Base-by-base conservation (phyloP, 2,888 invertebrate genomes). In the Thera obeliscata region DNA sequence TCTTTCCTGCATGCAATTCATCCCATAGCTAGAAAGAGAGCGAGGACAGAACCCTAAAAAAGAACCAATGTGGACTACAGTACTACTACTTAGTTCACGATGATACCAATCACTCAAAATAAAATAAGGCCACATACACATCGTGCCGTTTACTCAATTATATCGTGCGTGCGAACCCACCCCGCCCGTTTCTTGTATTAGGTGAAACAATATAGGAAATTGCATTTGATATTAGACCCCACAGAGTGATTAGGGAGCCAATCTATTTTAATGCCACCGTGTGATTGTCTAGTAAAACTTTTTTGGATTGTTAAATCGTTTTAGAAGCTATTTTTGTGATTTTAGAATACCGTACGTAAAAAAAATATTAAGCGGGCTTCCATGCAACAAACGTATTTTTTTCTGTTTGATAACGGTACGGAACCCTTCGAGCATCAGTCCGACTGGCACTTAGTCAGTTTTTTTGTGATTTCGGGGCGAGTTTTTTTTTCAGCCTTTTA, bases 161-260 rank as follows among this genome's bases (percentile, higher is more conserved):
- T 56, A 66, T 70, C 67, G 73, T 78, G 78, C 79, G 78, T 79
- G 79, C 67, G 35, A 64, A 58, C 38, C 67, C 73, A 76, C 80
- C 82, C 82, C 81, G 80, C 83, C 82, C 73, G 77, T 74, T 71
- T 70, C 80, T 78, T 81, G 77, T 77, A 79, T 78, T 80, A 77
- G 76, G 79, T 80, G 76, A 79, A 81, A 81, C 80, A 84, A 82
- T 84, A 85, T 81, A 82, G 83, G 80, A 85, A 86, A 86, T 86
- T 84, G 82, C 83, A 81, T 82, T 78, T 77, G 75, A 77, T 82
- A 79, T 78, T 75, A 77, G 75, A 74, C 77, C 81, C 81, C 78
- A 75, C 75, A 72, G 67, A 69, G 72, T 81, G 78, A 84, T 85
- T 83, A 83, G 79, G 76, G 75, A 78, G 56, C 77, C 83, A 83